phyloP scores from a whole-genome alignment of 2,113 vertebrate genomes.

The Myiagra hebetior region DNA sequence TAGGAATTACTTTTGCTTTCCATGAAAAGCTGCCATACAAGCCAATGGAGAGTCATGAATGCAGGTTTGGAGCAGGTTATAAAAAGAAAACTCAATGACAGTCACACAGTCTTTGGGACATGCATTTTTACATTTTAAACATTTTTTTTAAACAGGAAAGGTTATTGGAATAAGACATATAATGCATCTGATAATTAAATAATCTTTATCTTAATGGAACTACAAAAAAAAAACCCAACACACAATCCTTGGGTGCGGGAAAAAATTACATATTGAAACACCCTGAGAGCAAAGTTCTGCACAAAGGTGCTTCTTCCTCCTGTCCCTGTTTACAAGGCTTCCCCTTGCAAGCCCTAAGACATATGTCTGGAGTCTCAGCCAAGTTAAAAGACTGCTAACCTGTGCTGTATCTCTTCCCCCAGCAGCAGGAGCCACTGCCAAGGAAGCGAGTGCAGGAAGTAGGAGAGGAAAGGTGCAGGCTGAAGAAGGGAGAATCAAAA shows the following conservation, averaged over 20 bases:
- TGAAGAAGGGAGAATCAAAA: neutral
- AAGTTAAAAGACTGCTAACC: neutral
- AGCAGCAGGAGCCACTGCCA: neutral
- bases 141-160: neutral
- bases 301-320: neutral
- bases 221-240: fast-evolving
- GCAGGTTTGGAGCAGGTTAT: neutral
- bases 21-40: neutral
- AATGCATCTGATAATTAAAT: neutral
- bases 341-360: neutral
- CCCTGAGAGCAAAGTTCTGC: neutral
- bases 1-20: neutral
- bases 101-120: neutral
- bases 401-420: neutral
- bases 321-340: neutral
- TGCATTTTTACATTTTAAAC: neutral
- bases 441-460: neutral
- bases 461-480: neutral
- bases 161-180: neutral
- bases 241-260: neutral
- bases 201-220: neutral
- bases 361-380: neutral
- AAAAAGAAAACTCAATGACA: neutral
- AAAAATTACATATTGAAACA: neutral
- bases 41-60: neutral